phyloP scores from a whole-genome alignment of 2,797 vertebrate genomes.

The Sebastes wilsoni region DNA sequence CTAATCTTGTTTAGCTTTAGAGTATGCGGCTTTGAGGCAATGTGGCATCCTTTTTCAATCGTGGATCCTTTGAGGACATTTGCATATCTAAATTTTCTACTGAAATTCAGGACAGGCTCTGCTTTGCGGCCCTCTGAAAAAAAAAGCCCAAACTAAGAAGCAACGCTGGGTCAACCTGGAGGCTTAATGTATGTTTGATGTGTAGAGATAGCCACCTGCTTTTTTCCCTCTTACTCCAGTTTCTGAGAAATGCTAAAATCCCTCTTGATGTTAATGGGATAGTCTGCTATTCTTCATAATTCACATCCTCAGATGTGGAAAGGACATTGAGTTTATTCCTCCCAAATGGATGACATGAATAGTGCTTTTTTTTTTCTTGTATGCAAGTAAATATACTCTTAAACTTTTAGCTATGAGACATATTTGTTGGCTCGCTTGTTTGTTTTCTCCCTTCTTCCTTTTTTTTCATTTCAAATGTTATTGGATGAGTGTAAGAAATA shows the following conservation, averaged over 20 bases:
- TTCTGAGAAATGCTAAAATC: constrained; percentile 73
- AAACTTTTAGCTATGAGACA: constrained; percentile 15
- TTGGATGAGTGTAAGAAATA: neutral
- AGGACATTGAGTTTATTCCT: constrained; percentile 68
- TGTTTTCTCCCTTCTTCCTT: neutral
- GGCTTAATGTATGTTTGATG: constrained; percentile 85
- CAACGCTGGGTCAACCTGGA: constrained; percentile 76
- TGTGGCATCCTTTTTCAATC: constrained; percentile 83
- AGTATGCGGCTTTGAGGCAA: constrained; percentile 86
- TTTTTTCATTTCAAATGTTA: neutral
- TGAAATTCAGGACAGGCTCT: constrained; percentile 81
- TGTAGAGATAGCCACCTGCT: constrained; percentile 80
- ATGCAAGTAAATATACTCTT: constrained; percentile 18
- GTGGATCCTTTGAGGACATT: constrained; percentile 80
- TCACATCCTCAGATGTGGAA: constrained; percentile 64
- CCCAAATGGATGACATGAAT: constrained; percentile 57
- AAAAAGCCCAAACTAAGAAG: constrained; percentile 74
- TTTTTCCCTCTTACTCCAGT: constrained; percentile 68
- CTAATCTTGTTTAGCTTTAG: constrained; percentile 89
- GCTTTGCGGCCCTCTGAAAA: constrained; percentile 75
- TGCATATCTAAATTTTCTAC: constrained; percentile 84
- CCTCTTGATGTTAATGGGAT: constrained; percentile 80
- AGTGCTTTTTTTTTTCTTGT: constrained; percentile 7
- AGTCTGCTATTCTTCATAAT: constrained; percentile 71
- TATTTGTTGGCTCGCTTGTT: constrained; percentile 1